Conservation (phyloP, 2,113 vertebrate species). For the Cairina moschata region DNA sequence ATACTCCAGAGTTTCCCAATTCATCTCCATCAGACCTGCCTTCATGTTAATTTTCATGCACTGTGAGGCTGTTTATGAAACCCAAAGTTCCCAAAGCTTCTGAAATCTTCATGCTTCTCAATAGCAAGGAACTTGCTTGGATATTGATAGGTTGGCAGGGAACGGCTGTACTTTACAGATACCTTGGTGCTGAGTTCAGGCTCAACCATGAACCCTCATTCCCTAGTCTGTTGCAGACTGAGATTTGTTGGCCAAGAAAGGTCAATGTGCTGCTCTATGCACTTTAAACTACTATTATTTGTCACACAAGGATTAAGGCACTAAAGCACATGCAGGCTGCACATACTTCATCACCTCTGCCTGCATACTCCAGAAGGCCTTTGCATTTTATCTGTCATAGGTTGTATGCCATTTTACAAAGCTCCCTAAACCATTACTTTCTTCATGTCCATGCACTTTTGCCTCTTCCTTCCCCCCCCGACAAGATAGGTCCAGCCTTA, state of each 20-base stretch:
- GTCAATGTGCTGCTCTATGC: accelerated
- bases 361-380: neutral
- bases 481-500: neutral
- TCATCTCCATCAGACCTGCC: neutral
- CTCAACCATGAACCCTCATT: neutral
- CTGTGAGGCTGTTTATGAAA: neutral
- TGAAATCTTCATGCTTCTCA: neutral
- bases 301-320: neutral
- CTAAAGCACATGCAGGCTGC: accelerated
- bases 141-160: neutral
- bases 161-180: neutral
- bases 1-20: neutral
- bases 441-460: neutral
- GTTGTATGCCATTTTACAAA: neutral
- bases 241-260: neutral
- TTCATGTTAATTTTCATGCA: neutral
- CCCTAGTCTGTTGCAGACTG: neutral
- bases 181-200: neutral
- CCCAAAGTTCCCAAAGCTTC: neutral
- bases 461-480: neutral
- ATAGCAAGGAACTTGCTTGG: neutral
- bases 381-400: neutral
- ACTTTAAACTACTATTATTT: neutral
- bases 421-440: neutral
- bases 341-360: neutral